Evolutionary conservation across 2,113 vertebrate species (phyloP).

Genomic region (Cyprinodon brontotheroides): DNA sequence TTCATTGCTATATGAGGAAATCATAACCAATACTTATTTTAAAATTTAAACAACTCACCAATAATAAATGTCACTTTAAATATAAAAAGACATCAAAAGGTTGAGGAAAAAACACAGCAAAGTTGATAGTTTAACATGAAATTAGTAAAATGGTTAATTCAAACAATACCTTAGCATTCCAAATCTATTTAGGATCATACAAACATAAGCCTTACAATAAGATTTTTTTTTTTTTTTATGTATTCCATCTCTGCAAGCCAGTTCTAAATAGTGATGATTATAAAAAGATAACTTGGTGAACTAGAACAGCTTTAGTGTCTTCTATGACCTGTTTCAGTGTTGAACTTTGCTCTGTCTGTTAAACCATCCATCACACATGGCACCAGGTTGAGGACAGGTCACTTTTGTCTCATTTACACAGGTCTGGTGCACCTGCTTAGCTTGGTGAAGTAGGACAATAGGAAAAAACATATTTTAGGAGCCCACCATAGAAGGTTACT

Average conservation of each 20-base stretch:
- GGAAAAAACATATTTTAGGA: slow-evolving; percentile 1
- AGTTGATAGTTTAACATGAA: neutral
- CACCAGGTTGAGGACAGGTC: slow-evolving; percentile 53
- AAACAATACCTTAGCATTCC: neutral
- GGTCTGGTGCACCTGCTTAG: slow-evolving; percentile 50
- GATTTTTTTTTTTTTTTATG: neutral
- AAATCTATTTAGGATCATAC: neutral
- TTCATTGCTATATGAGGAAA: neutral
- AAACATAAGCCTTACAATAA: neutral
- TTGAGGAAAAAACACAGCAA: neutral
- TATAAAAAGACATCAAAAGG: neutral
- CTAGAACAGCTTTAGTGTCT: slow-evolving; percentile 50
- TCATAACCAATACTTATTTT: neutral
- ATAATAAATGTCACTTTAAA: neutral
- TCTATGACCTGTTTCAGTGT: slow-evolving; percentile 43
- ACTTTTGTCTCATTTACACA: slow-evolving; percentile 25
- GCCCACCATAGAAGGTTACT: neutral
- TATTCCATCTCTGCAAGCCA: neutral
- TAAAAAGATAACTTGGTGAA: slow-evolving; percentile 32
- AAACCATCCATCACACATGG: slow-evolving; percentile 64
- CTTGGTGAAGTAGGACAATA: slow-evolving; percentile 10
- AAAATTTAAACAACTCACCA: neutral
- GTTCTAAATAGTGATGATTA: slow-evolving; percentile 26
- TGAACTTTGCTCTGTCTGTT: slow-evolving; percentile 48
- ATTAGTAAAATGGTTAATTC: neutral